These are phyloP conservation scores for Chamaea fasciata DNA, from an alignment of 2,113 vertebrate genomes.

Conservation along the genomic window DNA sequence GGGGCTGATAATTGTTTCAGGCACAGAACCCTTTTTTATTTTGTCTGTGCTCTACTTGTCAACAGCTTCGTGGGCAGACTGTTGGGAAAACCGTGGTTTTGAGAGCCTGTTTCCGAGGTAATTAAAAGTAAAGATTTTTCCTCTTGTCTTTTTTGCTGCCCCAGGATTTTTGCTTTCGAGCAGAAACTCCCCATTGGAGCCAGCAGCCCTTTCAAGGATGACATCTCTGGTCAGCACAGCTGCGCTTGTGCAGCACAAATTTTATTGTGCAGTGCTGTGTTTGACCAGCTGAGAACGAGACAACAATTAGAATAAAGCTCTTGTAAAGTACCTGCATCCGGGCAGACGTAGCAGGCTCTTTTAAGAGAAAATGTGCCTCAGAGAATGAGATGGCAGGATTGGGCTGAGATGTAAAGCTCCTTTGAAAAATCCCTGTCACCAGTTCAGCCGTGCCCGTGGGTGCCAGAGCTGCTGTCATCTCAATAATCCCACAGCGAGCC, in stretches of 20 bases:
- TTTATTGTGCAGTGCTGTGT: neutral
- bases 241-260: neutral
- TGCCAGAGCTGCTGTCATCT: neutral
- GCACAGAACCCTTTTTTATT: neutral
- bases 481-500: neutral
- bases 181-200: neutral
- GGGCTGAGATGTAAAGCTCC: neutral
- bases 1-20: neutral
- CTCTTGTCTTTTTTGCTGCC: neutral
- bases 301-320: conserved; percentile 14
- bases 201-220: neutral
- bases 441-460: neutral
- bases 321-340: neutral
- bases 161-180: conserved; percentile 15
- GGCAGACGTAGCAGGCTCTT: neutral
- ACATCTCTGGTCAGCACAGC: neutral
- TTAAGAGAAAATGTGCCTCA: neutral
- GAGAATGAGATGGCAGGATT: neutral
- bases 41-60: neutral
- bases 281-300: neutral
- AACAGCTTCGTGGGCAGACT: neutral
- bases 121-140: conserved; percentile 61
- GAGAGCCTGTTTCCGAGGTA: conserved; percentile 19
- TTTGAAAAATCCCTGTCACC: neutral
- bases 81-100: neutral